Evolutionary conservation across 1,140 invertebrate species (phyloP).

Genomic region (Lepidurus packardi): DNA sequence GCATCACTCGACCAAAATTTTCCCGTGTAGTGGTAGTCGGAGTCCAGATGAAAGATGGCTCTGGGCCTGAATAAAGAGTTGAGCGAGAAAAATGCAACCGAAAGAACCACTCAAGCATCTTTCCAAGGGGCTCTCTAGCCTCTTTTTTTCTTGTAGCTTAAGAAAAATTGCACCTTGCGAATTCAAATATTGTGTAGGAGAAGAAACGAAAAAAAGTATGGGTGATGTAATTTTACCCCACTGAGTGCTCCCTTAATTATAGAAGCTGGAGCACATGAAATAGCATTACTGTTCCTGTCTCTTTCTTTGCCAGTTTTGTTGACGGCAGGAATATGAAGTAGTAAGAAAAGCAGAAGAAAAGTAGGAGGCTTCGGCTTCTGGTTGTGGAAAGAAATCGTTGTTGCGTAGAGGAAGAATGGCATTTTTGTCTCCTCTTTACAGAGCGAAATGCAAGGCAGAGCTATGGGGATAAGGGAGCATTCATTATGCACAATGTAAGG

Average conservation of each 20-base stretch:
- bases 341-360: background rate
- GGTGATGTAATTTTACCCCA: too few species aligned
- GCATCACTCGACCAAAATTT: background rate
- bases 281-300: too few species aligned
- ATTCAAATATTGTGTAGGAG: background rate
- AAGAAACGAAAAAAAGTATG: background rate
- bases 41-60: background rate
- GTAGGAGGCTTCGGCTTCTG: background rate
- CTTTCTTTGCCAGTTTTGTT: too few species aligned
- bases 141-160: background rate
- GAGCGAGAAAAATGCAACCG: background rate
- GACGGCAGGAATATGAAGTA: background rate
- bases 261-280: too few species aligned
- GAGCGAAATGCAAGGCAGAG: background rate
- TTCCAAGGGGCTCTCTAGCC: background rate
- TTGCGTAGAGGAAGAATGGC: background rate
- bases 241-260: too few species aligned
- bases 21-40: background rate
- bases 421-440: background rate
- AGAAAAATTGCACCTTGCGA: background rate
- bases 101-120: background rate
- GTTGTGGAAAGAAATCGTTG: background rate
- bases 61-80: background rate
- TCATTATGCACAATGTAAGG: conserved; percentile 11
- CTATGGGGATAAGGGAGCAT: background rate